Evolutionary conservation across 2,888 invertebrate genomes (phyloP).

Genomic region (Acholoe squamosa): DNA sequence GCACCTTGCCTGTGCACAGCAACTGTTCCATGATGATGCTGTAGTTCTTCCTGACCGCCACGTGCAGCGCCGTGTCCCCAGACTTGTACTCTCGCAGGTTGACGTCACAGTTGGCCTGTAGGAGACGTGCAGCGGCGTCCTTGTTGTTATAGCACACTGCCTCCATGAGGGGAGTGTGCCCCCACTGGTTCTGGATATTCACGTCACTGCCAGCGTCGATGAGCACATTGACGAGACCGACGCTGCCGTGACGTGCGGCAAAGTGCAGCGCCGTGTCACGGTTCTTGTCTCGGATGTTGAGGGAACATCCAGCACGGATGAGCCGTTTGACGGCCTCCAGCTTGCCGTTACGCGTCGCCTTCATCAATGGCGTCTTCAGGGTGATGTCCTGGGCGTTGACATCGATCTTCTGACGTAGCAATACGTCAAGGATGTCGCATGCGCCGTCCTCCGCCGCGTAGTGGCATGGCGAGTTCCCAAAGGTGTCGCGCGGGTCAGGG

Average conservation of each 20-base stretch:
- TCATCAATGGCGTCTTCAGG: conserved; percentile 83
- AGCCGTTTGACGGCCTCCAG: conserved; percentile 81
- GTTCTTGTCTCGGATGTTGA: conserved; percentile 82
- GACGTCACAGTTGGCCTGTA: conserved; percentile 78
- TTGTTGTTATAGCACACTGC: conserved; percentile 83
- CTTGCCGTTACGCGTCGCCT: conserved; percentile 82
- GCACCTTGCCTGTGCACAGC: conserved; percentile 78
- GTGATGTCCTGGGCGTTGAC: conserved; percentile 82
- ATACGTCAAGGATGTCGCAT: conserved; percentile 80
- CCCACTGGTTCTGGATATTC: conserved; percentile 83
- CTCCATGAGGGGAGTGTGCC: conserved; percentile 82
- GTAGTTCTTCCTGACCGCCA: conserved; percentile 82
- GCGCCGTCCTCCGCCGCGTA: conserved; percentile 83
- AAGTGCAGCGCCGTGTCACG: conserved; percentile 83
- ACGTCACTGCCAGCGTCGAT: conserved; percentile 80
- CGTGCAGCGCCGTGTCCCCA: conserved; percentile 82
- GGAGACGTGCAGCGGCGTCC: conserved; percentile 79
- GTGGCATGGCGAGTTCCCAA: conserved; percentile 82
- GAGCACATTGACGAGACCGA: conserved; percentile 80
- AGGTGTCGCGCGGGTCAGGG: conserved; percentile 82
- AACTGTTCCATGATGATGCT: conserved; percentile 80
- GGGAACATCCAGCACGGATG: conserved; percentile 78
- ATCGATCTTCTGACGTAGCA: conserved; percentile 80
- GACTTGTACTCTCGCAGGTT: conserved; percentile 82
- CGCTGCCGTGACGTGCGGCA: conserved; percentile 81